phyloP scores from a whole-genome alignment of 1,140 invertebrate species.

The Drosophila bocqueti region DNA sequence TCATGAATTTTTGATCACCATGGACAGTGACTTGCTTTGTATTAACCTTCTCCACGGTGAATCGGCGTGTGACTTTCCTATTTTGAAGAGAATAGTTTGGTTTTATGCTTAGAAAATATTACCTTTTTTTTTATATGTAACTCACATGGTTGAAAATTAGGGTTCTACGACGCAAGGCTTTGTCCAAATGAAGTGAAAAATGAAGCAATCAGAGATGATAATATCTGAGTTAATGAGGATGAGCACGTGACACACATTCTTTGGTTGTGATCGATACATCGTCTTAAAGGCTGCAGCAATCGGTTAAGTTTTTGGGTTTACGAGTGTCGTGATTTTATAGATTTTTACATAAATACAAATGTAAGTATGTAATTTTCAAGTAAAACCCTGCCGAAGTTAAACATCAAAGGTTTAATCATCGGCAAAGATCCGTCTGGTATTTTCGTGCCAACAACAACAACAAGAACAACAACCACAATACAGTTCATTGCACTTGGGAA shows the following conservation, averaged over 20 bases:
- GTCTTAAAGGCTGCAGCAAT: neutral
- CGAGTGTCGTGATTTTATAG: neutral
- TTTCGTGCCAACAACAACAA: neutral
- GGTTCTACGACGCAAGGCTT: too few relatives aligned
- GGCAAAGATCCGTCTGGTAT: constrained; percentile 5
- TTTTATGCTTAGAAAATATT: neutral
- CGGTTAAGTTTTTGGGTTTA: too few relatives aligned
- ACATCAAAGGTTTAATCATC: constrained; percentile 20
- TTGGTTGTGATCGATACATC: too few relatives aligned
- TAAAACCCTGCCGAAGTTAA: neutral
- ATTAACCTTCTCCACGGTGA: neutral
- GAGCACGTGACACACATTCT: too few relatives aligned
- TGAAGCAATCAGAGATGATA: too few relatives aligned
- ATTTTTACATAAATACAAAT: too few relatives aligned
- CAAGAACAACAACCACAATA: neutral
- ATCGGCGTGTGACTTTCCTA: neutral
- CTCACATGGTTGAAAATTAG: too few relatives aligned
- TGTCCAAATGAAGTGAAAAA: too few relatives aligned
- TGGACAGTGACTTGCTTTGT: neutral
- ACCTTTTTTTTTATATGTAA: too few relatives aligned
- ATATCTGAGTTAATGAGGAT: too few relatives aligned
- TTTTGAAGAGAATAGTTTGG: neutral
- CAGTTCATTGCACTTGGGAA: constrained; percentile 33
- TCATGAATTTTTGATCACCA: neutral
- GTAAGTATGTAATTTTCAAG: neutral